phyloP scores from a whole-genome alignment of 2,797 vertebrate species.

The Pelochelys cantorii region DNA sequence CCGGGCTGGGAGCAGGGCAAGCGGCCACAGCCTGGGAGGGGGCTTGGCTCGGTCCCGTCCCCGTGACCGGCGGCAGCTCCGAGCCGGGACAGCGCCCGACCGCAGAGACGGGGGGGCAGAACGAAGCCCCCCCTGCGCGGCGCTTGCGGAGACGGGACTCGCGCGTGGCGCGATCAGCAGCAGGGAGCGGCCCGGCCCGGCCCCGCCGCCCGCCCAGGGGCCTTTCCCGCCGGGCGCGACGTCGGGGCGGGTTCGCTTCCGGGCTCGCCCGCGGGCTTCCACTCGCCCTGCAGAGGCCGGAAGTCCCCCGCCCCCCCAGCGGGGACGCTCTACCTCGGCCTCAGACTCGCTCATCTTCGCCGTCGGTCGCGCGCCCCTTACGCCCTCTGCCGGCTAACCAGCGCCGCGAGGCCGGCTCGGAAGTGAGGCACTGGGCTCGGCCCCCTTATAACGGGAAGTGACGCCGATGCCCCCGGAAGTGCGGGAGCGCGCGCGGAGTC shows the following conservation, averaged over 20 bases:
- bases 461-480: slow-evolving; percentile 63
- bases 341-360: not conserved
- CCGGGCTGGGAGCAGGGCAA: too few relatives aligned
- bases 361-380: not conserved
- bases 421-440: not conserved
- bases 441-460: slow-evolving; percentile 42
- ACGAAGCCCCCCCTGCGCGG: too few relatives aligned
- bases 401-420: not conserved
- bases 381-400: not conserved
- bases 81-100: too few relatives aligned
- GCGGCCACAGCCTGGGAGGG: too few relatives aligned
- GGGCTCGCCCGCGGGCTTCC: not conserved
- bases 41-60: too few relatives aligned
- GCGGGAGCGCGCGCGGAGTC: slow-evolving; percentile 49
- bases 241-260: not conserved
- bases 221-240: not conserved
- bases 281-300: not conserved
- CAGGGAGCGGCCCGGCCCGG: too few relatives aligned
- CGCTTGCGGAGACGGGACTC: too few relatives aligned
- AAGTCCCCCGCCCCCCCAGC: not conserved
- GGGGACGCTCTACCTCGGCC: fast-evolving
- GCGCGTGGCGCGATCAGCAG: not conserved
- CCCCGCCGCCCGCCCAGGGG: too few relatives aligned
- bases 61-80: too few relatives aligned
- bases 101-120: too few relatives aligned